Percentiles rank a stretch among this genome's conserved stretches.
Evolutionary conservation across 2,888 invertebrate genomes (phyloP).

Genomic region (Masnerella sp.): DNA sequence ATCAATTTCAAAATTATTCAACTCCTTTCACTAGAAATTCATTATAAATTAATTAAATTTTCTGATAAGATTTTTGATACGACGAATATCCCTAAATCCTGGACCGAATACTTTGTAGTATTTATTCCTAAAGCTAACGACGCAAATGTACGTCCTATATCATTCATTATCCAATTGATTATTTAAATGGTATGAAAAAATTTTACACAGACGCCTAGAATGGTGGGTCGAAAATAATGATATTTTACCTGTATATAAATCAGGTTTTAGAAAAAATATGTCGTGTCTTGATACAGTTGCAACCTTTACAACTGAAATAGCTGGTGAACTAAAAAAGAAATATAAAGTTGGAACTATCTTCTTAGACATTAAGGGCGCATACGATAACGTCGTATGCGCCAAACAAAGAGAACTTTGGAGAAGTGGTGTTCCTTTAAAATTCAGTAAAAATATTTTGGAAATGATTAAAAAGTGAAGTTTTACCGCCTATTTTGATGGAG

Average conservation of each 20-base stretch:
- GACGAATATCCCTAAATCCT: not conserved
- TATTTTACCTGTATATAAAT: not conserved
- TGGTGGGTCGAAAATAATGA: not conserved
- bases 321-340: not conserved
- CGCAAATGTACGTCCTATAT: not conserved
- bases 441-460: not conserved
- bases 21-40: not conserved
- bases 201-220: not conserved
- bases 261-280: not conserved
- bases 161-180: not conserved
- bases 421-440: not conserved
- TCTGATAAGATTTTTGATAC: not conserved
- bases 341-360: not conserved
- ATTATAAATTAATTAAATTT: not conserved
- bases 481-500: not conserved
- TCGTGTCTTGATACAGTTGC: not conserved
- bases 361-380: slow-evolving; percentile 12
- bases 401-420: slow-evolving; percentile 10
- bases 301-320: not conserved
- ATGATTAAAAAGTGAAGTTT: not conserved
- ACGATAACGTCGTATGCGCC: slow-evolving; percentile 2
- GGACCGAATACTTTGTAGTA: no score
- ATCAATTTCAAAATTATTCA: not conserved
- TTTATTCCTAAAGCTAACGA: not conserved
- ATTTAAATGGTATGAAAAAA: not conserved